Evolutionary conservation across 2,888 invertebrate species (phyloP), one percentile per base, ranked within the genome.

Genomic region (Macropis europaea): DNA sequence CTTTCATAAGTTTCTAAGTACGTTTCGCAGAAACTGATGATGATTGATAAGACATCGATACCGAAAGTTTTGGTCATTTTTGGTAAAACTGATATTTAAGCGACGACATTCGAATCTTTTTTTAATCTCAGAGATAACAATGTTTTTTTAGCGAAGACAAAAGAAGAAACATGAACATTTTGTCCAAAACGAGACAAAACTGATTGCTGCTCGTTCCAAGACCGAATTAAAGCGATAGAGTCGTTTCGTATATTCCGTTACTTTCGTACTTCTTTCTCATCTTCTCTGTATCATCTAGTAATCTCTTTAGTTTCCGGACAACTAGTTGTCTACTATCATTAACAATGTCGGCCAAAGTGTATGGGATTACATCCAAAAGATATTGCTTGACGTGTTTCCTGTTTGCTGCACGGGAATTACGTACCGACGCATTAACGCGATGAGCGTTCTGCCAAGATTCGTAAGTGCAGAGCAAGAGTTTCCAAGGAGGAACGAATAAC

Each of bases 161-260:
- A 57, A 5, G 43, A 42, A 32, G 42, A 36, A 22, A 30, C 24
- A 38, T 38, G 15, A 47, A 62, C 42, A 36, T 64, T 75, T 61
- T 47, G 42, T 38, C 28, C 28, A 22, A 42, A 11, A 62, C 45
- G 52, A 60, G 48, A 43, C 57, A n/a, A n/a, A n/a, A n/a, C n/a
- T n/a, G 34, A 42, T 15, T 22, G 9, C n/a, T 38, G 38, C 52
- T 76, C 48, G 45, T 6, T 17, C 69, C 79, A 82, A 82, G 79
- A 77, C 81, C 79, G 72, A 74, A 78, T 86, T 84, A 84, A 85
- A 83, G 79, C 64, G 80, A 82, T 77, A 81, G 77, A 80, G 67
- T 67, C 64, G 66, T 82, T 78, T 70, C 71, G 60, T 66, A 59
- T 47, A 59, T 34, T 62, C 63, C 26, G 26, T 24, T 40, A n/a